phyloP scores from a whole-genome alignment of 2,113 vertebrate species.

The Pachycephala philippinensis region DNA sequence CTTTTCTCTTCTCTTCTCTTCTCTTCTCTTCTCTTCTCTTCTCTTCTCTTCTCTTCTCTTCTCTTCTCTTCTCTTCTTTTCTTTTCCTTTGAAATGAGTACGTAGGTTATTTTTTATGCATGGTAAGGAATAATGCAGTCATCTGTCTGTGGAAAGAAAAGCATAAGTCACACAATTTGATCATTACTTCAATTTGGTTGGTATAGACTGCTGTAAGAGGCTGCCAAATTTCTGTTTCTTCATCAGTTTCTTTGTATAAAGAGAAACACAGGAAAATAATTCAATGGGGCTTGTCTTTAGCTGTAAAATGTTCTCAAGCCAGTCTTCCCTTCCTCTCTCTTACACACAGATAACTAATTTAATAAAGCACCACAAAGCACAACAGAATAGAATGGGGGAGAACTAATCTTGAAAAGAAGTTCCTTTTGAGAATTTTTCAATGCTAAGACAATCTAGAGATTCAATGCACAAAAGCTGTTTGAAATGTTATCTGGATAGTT shows the following conservation, averaged over 20 bases:
- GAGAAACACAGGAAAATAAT: background rate
- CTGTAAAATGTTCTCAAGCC: background rate
- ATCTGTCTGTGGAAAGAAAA: background rate
- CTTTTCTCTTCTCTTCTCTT: background rate
- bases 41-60: fast-evolving
- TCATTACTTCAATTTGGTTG: background rate
- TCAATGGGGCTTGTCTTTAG: background rate
- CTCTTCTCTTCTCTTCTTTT: fast-evolving
- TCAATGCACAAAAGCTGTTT: background rate
- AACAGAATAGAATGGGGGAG: background rate
- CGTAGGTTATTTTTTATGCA: background rate
- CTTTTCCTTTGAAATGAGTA: background rate
- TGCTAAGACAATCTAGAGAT: background rate
- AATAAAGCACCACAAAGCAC: background rate
- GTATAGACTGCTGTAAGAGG: background rate
- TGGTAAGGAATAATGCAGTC: background rate
- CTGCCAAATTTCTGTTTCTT: background rate
- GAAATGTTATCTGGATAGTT: background rate
- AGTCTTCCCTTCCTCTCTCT: background rate
- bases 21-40: no score
- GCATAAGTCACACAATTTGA: background rate
- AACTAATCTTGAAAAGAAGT: background rate
- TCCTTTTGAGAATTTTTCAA: background rate
- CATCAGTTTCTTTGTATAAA: background rate
- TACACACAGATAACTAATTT: background rate